phyloP scores from a whole-genome alignment of 2,797 vertebrate species.

The Mus caroli region DNA sequence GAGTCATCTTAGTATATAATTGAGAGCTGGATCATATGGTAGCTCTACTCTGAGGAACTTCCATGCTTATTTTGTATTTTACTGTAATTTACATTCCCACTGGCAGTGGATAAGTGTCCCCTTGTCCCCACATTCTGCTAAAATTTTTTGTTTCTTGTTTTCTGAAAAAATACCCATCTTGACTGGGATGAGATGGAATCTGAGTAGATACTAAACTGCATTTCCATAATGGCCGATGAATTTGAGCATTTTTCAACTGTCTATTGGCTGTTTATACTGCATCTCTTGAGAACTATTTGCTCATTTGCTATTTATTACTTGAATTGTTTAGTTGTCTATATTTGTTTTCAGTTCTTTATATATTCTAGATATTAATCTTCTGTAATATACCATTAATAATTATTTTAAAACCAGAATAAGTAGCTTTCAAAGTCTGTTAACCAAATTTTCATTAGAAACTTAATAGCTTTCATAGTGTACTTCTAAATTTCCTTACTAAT shows the following conservation, averaged over 20 bases:
- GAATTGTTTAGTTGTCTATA: background rate
- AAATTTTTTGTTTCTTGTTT: background rate
- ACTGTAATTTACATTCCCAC: background rate
- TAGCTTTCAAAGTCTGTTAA: constrained; percentile 20
- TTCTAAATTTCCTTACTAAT: constrained; percentile 2
- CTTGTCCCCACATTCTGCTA: background rate
- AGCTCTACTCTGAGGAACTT: background rate
- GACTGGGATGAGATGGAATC: background rate
- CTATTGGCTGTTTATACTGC: background rate
- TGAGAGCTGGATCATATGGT: background rate
- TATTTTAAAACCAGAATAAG: constrained; percentile 56
- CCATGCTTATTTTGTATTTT: background rate
- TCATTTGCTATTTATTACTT: background rate
- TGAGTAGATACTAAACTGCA: background rate
- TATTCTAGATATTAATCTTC: background rate
- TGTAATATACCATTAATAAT: constrained; percentile 18
- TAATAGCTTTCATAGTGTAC: background rate
- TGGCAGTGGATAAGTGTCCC: background rate
- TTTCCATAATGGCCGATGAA: background rate
- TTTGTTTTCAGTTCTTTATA: background rate
- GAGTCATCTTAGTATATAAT: background rate
- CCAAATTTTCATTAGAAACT: background rate
- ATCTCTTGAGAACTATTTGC: background rate
- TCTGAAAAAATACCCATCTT: background rate
- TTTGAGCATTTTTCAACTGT: background rate